Evolutionary conservation across 2,113 vertebrate genomes (phyloP).

Genomic region (Myotis lucifugus): DNA sequence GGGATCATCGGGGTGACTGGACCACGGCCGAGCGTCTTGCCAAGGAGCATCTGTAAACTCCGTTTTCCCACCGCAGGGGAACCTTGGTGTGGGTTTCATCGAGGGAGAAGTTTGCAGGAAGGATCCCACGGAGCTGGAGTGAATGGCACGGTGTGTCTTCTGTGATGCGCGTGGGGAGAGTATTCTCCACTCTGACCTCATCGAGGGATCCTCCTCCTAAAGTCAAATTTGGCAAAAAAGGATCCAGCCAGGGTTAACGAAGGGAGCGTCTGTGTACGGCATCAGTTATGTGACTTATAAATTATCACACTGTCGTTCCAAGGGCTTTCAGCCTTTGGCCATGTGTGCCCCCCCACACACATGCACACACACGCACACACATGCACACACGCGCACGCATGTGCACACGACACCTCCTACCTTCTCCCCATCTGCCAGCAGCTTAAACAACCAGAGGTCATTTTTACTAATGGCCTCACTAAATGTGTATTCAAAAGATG

Average conservation of each 20-base stretch:
- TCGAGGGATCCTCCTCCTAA: background rate
- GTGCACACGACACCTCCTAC: background rate
- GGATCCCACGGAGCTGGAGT: background rate
- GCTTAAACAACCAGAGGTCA: background rate
- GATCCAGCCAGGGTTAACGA: background rate
- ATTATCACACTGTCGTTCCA: background rate
- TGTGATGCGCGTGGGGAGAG: background rate
- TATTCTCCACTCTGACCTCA: background rate
- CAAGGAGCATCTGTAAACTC: background rate
- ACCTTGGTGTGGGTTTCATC: background rate
- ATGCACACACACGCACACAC: too few relatives aligned
- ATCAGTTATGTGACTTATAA: background rate
- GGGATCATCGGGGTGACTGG: background rate
- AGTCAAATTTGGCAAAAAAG: background rate
- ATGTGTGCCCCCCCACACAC: background rate
- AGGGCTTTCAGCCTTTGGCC: background rate
- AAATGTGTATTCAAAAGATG: background rate
- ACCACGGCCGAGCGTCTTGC: accelerated
- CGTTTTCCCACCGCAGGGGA: background rate
- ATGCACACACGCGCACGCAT: too few relatives aligned
- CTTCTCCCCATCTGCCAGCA: background rate
- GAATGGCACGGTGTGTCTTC: background rate
- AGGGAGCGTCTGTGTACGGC: background rate
- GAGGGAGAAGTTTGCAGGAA: background rate
- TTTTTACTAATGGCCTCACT: background rate